Conservation (phyloP, 2,888 invertebrate genomes). For the Adelphocoris suturalis region DNA sequence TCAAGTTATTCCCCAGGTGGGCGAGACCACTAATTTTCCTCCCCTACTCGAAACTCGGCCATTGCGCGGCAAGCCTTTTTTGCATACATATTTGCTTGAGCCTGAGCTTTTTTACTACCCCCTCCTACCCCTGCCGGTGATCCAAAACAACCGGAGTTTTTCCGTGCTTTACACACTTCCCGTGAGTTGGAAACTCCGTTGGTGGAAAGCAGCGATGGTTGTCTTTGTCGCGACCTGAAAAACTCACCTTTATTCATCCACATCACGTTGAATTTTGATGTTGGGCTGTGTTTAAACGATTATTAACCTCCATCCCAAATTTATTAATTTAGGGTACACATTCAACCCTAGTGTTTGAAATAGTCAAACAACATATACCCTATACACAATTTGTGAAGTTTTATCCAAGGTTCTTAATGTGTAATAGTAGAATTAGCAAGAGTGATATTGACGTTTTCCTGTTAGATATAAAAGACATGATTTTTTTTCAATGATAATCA, state of each 20-base stretch:
- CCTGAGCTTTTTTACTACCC: background rate
- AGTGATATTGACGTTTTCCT: no score
- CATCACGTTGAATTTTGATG: background rate
- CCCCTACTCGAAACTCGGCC: background rate
- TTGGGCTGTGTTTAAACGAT: no score
- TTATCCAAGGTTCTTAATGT: no score
- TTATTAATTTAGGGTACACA: no score
- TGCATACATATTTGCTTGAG: background rate
- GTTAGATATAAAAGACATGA: no score
- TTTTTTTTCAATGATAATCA: no score
- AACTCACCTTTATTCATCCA: background rate
- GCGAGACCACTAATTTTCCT: background rate
- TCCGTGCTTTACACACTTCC: background rate
- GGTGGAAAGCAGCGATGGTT: background rate
- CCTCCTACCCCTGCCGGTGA: background rate
- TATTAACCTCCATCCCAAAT: no score
- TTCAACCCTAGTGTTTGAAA: no score
- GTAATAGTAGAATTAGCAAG: no score
- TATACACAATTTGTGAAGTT: no score
- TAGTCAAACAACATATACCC: no score
- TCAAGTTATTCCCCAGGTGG: slow-evolving; percentile 25
- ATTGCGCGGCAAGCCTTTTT: background rate
- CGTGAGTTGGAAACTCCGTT: background rate
- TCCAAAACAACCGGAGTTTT: slow-evolving; percentile 19
- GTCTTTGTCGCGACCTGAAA: background rate